Base-by-base conservation (phyloP, 2,888 invertebrate genomes). In the Cosmia trapezina region DNA sequence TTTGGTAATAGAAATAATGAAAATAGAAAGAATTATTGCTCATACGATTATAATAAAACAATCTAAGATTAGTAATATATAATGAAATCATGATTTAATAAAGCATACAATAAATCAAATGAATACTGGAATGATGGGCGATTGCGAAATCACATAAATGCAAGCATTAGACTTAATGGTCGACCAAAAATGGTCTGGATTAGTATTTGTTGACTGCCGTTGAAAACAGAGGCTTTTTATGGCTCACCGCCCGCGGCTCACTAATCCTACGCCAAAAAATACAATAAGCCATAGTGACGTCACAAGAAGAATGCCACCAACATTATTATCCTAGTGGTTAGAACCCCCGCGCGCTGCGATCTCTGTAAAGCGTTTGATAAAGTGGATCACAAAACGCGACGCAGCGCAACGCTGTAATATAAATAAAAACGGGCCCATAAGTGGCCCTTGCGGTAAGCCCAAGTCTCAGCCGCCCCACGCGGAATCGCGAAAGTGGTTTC, bases 311-410 rank as follows among this genome's bases (percentile, higher is more conserved):
- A 91, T 90, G 86, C 89, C 85, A 88, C 90, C 93, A 91, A 94
- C 94, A 94, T 94, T 94, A 95, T 94, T 92, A 94, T 93, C 93
- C 91, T 88, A 93, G 94, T 92, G 92, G 91, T 93, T 94, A 85
- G 92, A 91, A 93, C 94, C 95, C 95, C 80, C 91, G 88, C 86
- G 89, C 1, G 68, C 91, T 86, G 89, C 91, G 94, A 94, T 94
- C 93, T 92, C 92, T 91, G 92, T 92, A 93, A 94, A 94, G 93
- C 94, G 90, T 95, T 95, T 95, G 95, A 95, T 95, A 95, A 95
- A 96, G 95, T 95, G 94, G 95, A 95, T 94, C 95, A 94, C 95
- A 94, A 94, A 94, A 95, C 93, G 93, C 91, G 89, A 88, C 89
- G 91, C 92, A 93, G 90, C 92, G 93, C 92, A 89, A 89, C 89